Evolutionary conservation across 2,797 vertebrate species (phyloP), one percentile per base, ranked within the genome.

Genomic region (Lepus oiostolus): DNA sequence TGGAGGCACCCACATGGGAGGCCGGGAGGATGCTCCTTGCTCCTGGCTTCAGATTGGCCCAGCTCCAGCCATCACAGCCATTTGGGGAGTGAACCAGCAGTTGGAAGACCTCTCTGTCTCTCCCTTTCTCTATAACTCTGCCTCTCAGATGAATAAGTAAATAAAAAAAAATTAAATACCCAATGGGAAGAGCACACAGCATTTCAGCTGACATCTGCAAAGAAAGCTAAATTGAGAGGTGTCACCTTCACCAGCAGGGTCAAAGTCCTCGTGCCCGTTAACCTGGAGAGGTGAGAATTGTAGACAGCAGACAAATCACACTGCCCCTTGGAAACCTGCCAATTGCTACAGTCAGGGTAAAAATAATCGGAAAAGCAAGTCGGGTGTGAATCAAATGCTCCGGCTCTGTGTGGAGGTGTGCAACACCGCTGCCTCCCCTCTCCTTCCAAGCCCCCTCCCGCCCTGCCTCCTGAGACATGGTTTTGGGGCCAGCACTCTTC

Each of bases 131-230:
- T 47, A 47, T 47, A 47, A 47, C 42, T 47, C n/a, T 47, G 42
- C 42, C 42, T 47, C 42, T 47, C 42, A 47, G 8, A 47, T 47
- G 42, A 47, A 47, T 47, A 47, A 47, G 8, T 47, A 47, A 47
- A 47, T 47, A 10, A 47, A 47, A 9, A 9, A 47, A 47, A 42
- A 42, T 42, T 76, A 50, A 89, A 63, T 52, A 75, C 79, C 50
- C 13, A 5, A 35, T 19, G n/a, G 38, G 75, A 54, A 86, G 2
- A 62, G n/a, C 62, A 19, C 0, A 0, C 82, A 52, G 83, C 54
- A 24, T 86, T 93, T 96, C 96, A 95, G 95, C 95, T 96, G 96
- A 88, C 90, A 89, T 94, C 68, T 86, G 80, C 93, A 92, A 90
- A 81, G 54, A 30, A 47, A 86, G 81, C 94, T 96, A 96, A 96